Percentiles rank a stretch among this genome's conserved stretches.
These are phyloP conservation scores for Spatula clypeata DNA, from an alignment of 2,797 vertebrate species.

Conservation along the genomic window DNA sequence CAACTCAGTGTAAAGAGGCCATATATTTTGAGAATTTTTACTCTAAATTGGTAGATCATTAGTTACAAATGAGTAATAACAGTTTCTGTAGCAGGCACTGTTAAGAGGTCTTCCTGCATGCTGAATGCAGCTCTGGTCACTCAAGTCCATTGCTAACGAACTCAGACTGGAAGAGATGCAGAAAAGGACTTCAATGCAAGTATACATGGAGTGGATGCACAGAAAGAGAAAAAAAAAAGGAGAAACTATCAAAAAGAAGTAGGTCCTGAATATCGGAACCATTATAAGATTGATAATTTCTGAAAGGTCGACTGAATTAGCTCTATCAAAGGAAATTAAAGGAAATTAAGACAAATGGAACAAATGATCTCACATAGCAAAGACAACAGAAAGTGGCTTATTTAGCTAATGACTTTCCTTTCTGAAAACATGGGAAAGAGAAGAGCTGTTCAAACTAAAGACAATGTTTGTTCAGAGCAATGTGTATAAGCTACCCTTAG, in stretches of 20 bases:
- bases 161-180: neutral
- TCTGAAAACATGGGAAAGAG: neutral
- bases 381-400: neutral
- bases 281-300: neutral
- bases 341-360: neutral
- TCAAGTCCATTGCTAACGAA: neutral
- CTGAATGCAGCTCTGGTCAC: neutral
- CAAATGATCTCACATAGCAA: neutral
- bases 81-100: neutral
- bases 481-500: neutral
- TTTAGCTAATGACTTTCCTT: neutral
- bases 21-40: neutral
- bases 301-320: neutral
- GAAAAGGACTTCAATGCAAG: neutral
- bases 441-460: neutral
- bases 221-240: neutral
- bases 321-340: neutral
- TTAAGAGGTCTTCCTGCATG: neutral
- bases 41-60: neutral
- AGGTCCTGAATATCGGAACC: neutral
- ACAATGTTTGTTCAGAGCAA: neutral
- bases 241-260: neutral
- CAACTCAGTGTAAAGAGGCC: neutral
- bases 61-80: neutral
- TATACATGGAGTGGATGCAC: neutral